Evolutionary conservation across 2,113 vertebrate genomes (phyloP).

Genomic region (Chroicocephalus ridibundus): DNA sequence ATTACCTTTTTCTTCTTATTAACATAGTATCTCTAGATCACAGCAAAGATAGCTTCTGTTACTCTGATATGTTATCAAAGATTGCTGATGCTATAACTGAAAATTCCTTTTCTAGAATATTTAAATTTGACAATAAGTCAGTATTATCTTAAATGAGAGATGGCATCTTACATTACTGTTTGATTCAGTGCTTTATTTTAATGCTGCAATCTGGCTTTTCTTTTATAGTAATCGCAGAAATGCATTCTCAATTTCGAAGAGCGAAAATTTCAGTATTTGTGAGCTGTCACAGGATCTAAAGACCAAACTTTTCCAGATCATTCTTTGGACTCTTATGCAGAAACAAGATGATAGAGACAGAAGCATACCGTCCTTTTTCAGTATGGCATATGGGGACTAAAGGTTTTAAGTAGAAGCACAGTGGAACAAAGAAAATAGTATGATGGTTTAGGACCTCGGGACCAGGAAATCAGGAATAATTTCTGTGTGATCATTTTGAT

Average conservation of each 20-base stretch:
- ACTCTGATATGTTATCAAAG: too few relatives aligned
- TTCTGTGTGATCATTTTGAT: background rate
- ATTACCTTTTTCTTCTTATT: background rate
- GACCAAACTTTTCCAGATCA: background rate
- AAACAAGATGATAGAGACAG: background rate
- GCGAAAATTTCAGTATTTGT: background rate
- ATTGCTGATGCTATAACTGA: background rate
- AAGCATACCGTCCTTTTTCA: background rate
- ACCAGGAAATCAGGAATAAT: background rate
- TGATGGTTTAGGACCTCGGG: background rate
- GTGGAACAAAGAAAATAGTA: background rate
- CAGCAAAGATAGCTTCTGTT: background rate
- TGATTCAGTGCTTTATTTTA: background rate
- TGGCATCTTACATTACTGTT: background rate
- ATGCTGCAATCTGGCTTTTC: background rate
- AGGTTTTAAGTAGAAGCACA: background rate
- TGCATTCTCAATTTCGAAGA: background rate
- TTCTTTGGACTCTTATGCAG: background rate
- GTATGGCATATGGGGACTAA: rapidly evolving
- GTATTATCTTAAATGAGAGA: background rate
- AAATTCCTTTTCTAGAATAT: background rate
- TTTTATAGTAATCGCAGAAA: background rate
- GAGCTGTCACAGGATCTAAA: background rate
- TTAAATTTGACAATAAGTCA: background rate
- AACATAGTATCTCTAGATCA: background rate